Evolutionary conservation across 2,797 vertebrate species (phyloP).

Genomic region (Acanthornis magna): DNA sequence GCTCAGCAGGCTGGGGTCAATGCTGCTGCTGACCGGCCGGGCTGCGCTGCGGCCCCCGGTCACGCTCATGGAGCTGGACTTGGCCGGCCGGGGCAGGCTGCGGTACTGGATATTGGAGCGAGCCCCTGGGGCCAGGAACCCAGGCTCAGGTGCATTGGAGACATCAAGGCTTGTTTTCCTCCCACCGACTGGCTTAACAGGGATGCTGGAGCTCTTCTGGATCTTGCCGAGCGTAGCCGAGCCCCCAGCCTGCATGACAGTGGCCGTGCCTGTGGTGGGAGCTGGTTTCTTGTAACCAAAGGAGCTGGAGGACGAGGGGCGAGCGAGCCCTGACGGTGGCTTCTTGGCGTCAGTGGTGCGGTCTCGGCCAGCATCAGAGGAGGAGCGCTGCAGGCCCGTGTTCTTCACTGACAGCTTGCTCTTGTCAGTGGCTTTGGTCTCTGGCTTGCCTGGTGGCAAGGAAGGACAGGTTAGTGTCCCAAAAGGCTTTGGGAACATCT

Average conservation of each 20-base stretch:
- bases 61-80: constrained; percentile 91
- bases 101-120: constrained; percentile 94
- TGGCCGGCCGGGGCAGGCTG: constrained; percentile 94
- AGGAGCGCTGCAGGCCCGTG: constrained; percentile 89
- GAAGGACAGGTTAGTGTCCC: neutral
- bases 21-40: constrained; percentile 87
- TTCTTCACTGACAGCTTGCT: constrained; percentile 86
- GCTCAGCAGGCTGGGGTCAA: constrained; percentile 85
- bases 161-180: constrained; percentile 94
- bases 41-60: constrained; percentile 78
- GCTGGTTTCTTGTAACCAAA: constrained; percentile 92
- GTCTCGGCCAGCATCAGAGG: constrained; percentile 91
- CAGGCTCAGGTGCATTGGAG: constrained; percentile 80
- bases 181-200: constrained; percentile 86
- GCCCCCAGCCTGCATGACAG: constrained; percentile 87
- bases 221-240: constrained; percentile 82
- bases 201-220: constrained; percentile 91
- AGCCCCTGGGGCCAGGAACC: constrained; percentile 89
- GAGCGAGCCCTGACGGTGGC: constrained; percentile 88
- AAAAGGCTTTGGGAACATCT: neutral
- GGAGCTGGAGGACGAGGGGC: constrained; percentile 85
- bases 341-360: constrained; percentile 85
- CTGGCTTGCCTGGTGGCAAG: constrained; percentile 78
- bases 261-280: constrained; percentile 83
- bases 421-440: constrained; percentile 87